A percentile compares a stretch with the other conserved stretches of the same genome.
phyloP scores from a whole-genome alignment of 2,113 vertebrate genomes.

The Paedocypris sp. region DNA sequence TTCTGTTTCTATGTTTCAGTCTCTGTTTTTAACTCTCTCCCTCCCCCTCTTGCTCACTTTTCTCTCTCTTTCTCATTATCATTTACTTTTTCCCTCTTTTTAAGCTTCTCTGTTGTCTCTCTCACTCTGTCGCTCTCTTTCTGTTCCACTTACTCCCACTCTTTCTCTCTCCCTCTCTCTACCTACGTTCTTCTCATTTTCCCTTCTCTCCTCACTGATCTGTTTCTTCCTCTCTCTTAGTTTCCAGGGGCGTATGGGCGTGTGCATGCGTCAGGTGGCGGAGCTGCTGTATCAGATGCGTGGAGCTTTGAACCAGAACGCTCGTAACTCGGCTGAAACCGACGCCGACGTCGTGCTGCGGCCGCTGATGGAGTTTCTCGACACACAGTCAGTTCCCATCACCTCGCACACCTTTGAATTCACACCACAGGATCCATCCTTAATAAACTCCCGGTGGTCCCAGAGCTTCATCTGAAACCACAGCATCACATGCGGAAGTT shows the following conservation, averaged over 20 bases:
- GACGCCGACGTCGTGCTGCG: slow-evolving; percentile 82
- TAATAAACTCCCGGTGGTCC: not conserved
- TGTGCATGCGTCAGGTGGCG: slow-evolving; percentile 85
- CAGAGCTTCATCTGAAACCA: no score
- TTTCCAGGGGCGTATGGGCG: slow-evolving; percentile 78
- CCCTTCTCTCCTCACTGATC: not conserved
- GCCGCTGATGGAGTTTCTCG: slow-evolving; percentile 94
- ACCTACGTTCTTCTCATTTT: not conserved
- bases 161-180: not conserved
- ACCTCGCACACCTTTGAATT: not conserved
- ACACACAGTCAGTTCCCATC: slow-evolving; percentile 74
- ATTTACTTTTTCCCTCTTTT: not conserved
- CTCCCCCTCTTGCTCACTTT: no score
- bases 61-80: not conserved
- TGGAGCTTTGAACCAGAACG: slow-evolving; percentile 74
- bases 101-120: not conserved
- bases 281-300: slow-evolving; percentile 87
- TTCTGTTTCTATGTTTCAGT: not conserved
- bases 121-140: not conserved
- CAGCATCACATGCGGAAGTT: no score
- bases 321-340: slow-evolving; percentile 75
- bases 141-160: not conserved
- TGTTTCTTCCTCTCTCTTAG: slow-evolving; percentile 44
- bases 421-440: no score
- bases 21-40: not conserved